Base-by-base conservation (phyloP, 1,140 invertebrate species). In the Zaprionus lachaisei region DNA sequence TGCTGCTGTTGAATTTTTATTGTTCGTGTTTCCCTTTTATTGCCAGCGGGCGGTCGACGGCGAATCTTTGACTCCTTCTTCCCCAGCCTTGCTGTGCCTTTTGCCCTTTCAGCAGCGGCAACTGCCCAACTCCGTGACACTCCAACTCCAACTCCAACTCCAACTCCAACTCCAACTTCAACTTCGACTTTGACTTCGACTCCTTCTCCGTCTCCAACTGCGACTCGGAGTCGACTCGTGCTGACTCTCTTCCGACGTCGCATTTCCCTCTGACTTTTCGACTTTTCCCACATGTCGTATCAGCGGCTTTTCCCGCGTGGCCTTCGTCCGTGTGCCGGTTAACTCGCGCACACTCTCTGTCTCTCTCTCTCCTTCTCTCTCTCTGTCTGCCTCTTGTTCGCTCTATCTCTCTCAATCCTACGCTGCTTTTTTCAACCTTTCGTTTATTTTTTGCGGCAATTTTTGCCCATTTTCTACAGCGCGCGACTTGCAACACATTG, bases 241-340 rank as follows among this genome's bases (percentile, higher is more conserved):
- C 41, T 47, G 31, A 12, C 38, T 51, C 68, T 62, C 61, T 63
- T 20, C 20, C 61, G n/a, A 17, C 41, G 41, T n/a, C 41, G 41
- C n/a, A 11, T 47, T 47, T 17, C 41, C 41, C 41, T 67, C 71
- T 65, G 81, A 85, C 84, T 89, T 90, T 78, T 82, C 68, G 69
- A 78, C 85, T 90, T 90, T 90, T 90, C 86, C 85, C 85, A 90
- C 85, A 90, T 90, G 82, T 90, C 85, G 85, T 80, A 90, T 90
- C 81, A 84, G 72, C 61, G 80, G 60, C 80, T 89, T 84, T 84
- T 83, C 81, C 79, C 84, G 84, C 79, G 84, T 89, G 84, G 81
- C 81, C 77, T 79, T 83, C 61, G 51, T 77, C 65, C 81, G 58
- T 28, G 67, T 47, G 34, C 44, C 37, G 49, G 54, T 68, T 61